Conservation (phyloP, 37 sponge, comb jelly and placozoan species). For the Sycon ciliatum region DNA sequence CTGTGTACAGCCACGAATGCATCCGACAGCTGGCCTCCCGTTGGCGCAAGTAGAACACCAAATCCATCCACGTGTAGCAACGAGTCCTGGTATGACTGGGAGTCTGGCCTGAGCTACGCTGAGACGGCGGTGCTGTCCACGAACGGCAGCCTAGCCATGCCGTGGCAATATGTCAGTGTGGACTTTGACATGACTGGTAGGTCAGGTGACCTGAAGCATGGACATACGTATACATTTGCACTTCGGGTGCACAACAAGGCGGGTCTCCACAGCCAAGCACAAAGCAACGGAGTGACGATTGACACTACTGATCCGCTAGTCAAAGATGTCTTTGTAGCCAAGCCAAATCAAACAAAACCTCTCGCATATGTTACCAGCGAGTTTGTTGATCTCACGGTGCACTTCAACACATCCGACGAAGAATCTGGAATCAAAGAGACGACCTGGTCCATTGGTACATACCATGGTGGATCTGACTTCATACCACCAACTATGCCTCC, state of each 20-base stretch:
- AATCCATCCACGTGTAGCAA: not conserved
- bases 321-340: conserved; percentile 14
- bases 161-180: not conserved
- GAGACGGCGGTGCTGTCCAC: not conserved
- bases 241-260: not conserved
- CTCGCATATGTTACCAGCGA: conserved; percentile 5
- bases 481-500: conserved; percentile 18
- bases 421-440: conserved; percentile 62
- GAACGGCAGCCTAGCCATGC: not conserved
- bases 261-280: not conserved
- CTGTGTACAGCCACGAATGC: not conserved
- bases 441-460: conserved; percentile 62
- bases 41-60: not conserved
- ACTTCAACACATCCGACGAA: conserved; percentile 47
- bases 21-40: not conserved
- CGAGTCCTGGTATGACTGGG: not conserved
- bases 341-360: conserved; percentile 35
- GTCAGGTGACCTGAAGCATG: not conserved
- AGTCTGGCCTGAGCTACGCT: not conserved
- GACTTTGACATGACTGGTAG: not conserved
- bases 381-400: conserved; percentile 25
- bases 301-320: conserved; percentile 57
- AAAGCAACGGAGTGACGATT: conserved; percentile 52
- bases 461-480: conserved; percentile 28
- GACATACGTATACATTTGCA: not conserved